These are phyloP conservation scores for Nothocercus nigrocapillus DNA, from an alignment of 2,113 vertebrate genomes.

Conservation along the genomic window DNA sequence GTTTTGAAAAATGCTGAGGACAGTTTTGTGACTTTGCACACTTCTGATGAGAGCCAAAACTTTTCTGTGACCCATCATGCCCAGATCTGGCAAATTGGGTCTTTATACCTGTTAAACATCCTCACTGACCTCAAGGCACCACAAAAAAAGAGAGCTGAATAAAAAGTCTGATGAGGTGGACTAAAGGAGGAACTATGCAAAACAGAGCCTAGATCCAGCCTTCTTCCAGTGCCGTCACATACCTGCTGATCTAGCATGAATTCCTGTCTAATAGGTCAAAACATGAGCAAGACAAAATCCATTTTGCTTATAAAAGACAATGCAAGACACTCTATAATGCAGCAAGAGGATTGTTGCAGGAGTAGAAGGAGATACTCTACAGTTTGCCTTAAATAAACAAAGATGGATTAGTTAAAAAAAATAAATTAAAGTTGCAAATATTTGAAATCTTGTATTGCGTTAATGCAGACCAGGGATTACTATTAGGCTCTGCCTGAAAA, in stretches of 20 bases:
- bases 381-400: background rate
- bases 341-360: background rate
- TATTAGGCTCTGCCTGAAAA: background rate
- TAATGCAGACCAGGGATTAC: accelerated
- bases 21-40: background rate
- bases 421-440: background rate
- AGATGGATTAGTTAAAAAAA: background rate
- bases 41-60: background rate
- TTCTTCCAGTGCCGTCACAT: too few relatives aligned
- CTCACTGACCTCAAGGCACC: background rate
- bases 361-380: background rate
- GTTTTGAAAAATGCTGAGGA: background rate
- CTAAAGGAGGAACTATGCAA: background rate
- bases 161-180: background rate
- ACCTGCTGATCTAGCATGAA: too few relatives aligned
- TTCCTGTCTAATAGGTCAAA: too few relatives aligned
- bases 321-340: background rate
- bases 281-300: too few relatives aligned
- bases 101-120: background rate
- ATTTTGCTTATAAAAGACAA: background rate
- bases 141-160: background rate
- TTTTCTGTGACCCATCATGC: background rate
- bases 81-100: background rate
- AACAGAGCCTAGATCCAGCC: background rate
- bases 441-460: background rate